Evolutionary conservation across 1,140 invertebrate genomes (phyloP).

Genomic region (Caenorhabditis latens): DNA sequence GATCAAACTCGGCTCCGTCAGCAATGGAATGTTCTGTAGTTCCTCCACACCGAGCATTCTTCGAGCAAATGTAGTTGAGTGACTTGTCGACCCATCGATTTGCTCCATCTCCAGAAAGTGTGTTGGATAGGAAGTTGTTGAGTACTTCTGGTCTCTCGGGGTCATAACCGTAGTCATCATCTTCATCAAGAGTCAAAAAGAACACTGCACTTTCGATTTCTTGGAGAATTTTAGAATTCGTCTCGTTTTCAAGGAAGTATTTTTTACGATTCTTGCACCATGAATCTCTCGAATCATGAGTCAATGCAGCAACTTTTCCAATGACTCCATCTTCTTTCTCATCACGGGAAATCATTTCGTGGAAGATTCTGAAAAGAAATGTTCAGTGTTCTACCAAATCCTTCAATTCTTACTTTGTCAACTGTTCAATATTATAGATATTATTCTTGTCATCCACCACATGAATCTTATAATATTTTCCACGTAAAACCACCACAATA

Average conservation of each 20-base stretch:
- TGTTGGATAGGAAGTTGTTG: slow-evolving; percentile 59
- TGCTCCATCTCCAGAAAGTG: slow-evolving; percentile 93
- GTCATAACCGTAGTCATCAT: slow-evolving; percentile 63
- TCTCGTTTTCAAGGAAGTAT: slow-evolving; percentile 69
- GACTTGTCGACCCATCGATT: slow-evolving; percentile 96
- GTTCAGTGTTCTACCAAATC: too few relatives aligned
- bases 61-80: slow-evolving; percentile 93
- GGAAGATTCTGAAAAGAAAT: slow-evolving; percentile 62
- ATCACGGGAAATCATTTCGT: slow-evolving; percentile 66
- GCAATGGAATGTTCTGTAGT: slow-evolving; percentile 90
- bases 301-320: slow-evolving; percentile 58
- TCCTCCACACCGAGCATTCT: slow-evolving; percentile 89
- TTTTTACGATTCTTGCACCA: slow-evolving; percentile 70
- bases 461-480: slow-evolving; percentile 72
- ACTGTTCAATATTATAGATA: slow-evolving; percentile 62
- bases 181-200: slow-evolving; percentile 68
- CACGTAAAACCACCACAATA: slow-evolving; percentile 67
- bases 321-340: slow-evolving; percentile 40
- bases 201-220: slow-evolving; percentile 69
- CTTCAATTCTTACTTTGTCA: slow-evolving; percentile 50
- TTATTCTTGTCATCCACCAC: slow-evolving; percentile 68
- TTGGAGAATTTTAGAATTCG: slow-evolving; percentile 67
- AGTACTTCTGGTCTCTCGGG: slow-evolving; percentile 60
- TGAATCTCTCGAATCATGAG: slow-evolving; percentile 64
- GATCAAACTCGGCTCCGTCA: slow-evolving; percentile 75